These are phyloP conservation scores for Lagocephalus sceleratus DNA, from an alignment of 2,797 vertebrate genomes.

Conservation along the genomic window DNA sequence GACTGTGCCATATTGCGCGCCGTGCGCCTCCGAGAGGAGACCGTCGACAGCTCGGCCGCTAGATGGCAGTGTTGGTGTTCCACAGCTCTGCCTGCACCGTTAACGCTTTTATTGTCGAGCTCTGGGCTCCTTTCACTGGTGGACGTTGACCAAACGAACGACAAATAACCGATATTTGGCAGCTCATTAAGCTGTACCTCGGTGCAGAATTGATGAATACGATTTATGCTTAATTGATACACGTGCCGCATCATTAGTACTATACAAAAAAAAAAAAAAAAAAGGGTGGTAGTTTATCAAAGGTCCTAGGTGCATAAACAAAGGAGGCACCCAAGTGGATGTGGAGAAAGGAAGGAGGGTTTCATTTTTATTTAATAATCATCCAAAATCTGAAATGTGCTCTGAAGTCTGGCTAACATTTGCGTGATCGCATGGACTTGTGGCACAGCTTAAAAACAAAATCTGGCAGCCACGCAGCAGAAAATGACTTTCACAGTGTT, in stretches of 20 bases:
- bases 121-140: conserved; percentile 17
- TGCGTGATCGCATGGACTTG: too few relatives aligned
- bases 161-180: conserved; percentile 12
- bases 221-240: conserved; percentile 1
- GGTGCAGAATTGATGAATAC: conserved; percentile 4
- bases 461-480: too few relatives aligned
- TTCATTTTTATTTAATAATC: too few relatives aligned
- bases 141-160: conserved; percentile 23
- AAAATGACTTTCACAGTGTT: too few relatives aligned
- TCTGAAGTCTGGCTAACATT: too few relatives aligned
- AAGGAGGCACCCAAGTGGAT: background rate
- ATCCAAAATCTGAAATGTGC: too few relatives aligned
- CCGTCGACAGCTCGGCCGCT: conserved; percentile 38
- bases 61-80: conserved; percentile 68
- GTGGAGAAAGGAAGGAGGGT: background rate
- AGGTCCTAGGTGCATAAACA: background rate
- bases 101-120: background rate
- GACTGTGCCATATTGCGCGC: conserved; percentile 42
- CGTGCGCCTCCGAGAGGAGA: conserved; percentile 7
- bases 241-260: background rate
- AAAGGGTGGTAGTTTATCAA: background rate
- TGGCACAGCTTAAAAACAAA: too few relatives aligned
- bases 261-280: background rate
- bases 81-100: conserved; percentile 18
- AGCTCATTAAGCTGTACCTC: conserved; percentile 15